phyloP scores from a whole-genome alignment of 2,113 vertebrate species.

The Hippocampus zosterae region DNA sequence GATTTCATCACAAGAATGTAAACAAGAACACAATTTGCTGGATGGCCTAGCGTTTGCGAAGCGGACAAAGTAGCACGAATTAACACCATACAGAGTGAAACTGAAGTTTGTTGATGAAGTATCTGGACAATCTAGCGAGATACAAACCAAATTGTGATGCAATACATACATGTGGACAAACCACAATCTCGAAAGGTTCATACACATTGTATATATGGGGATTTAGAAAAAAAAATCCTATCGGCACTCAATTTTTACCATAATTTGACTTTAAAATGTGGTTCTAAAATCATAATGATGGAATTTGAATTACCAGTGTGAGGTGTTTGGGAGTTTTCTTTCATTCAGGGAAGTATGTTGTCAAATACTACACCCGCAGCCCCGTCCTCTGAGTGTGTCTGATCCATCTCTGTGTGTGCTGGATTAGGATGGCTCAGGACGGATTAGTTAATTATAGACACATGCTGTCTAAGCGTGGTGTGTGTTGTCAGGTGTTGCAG shows the following conservation, averaged over 20 bases:
- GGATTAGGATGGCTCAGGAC: slow-evolving; percentile 72
- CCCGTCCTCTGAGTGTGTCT: slow-evolving; percentile 40
- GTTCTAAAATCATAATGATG: not conserved
- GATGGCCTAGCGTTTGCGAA: not conserved
- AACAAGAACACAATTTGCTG: no score
- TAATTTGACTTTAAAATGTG: not conserved
- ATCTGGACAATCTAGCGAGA: not conserved
- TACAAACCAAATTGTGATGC: not conserved
- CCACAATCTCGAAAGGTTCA: not conserved
- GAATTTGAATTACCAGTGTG: not conserved
- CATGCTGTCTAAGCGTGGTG: slow-evolving; percentile 66
- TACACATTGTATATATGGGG: no score
- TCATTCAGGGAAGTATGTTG: slow-evolving; percentile 18
- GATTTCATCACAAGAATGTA: not conserved
- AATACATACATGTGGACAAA: not conserved
- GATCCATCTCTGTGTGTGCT: slow-evolving; percentile 51
- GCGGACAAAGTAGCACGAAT: not conserved
- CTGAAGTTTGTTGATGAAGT: not conserved
- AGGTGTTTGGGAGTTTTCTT: not conserved
- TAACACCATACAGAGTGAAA: not conserved
- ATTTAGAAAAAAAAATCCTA: no score
- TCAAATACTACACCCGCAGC: slow-evolving; percentile 14
- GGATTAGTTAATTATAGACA: slow-evolving; percentile 79
- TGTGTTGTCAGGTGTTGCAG: slow-evolving; percentile 69
- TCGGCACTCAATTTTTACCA: not conserved